These are phyloP conservation scores for Anolis apletophallus DNA, from an alignment of 2,797 vertebrate species.

Conservation along the genomic window DNA sequence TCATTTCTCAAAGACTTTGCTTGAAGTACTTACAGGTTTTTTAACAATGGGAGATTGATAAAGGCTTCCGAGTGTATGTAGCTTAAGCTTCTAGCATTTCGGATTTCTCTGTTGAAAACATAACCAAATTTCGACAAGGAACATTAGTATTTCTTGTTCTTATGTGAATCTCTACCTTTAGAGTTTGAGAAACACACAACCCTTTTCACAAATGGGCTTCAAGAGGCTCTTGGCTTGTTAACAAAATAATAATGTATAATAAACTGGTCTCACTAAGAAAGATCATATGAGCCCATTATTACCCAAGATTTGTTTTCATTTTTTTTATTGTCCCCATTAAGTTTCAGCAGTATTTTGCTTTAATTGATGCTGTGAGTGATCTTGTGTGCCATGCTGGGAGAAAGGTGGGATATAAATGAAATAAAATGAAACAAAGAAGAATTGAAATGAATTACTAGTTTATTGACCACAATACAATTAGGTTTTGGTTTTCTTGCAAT, in stretches of 20 bases:
- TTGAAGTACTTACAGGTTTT: conserved; percentile 90
- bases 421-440: too few species aligned
- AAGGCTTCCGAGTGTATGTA: conserved; percentile 89
- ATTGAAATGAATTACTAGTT: too few species aligned
- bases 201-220: background rate
- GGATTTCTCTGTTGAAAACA: conserved; percentile 88
- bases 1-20: background rate
- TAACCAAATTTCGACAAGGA: conserved; percentile 38
- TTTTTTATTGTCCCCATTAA: too few species aligned
- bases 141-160: background rate
- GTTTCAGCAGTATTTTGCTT: too few species aligned
- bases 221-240: background rate
- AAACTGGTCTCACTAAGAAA: background rate
- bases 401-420: too few species aligned
- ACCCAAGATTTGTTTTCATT: too few species aligned
- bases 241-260: background rate
- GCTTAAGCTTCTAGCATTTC: conserved; percentile 88
- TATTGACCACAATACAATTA: background rate
- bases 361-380: too few species aligned
- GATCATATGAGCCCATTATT: background rate
- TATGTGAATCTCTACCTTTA: background rate
- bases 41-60: conserved; percentile 88
- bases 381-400: too few species aligned
- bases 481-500: background rate
- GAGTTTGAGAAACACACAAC: background rate